phyloP scores from a whole-genome alignment of 2,888 invertebrate genomes.

The Chelonus formosanus region DNA sequence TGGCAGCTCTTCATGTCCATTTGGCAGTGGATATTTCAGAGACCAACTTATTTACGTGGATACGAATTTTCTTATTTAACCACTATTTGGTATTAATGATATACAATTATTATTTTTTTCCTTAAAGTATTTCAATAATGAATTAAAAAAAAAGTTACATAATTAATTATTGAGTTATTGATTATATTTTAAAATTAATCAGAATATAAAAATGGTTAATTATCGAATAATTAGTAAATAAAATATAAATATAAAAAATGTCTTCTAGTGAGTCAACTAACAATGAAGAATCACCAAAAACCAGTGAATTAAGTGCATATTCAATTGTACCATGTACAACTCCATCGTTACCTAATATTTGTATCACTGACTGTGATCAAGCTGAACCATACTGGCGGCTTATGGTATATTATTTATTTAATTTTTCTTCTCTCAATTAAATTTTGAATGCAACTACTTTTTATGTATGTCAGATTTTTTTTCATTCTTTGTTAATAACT shows the following conservation, averaged over 20 bases:
- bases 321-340: slow-evolving; percentile 11
- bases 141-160: too few species aligned
- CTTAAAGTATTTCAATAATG: too few species aligned
- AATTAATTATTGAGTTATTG: too few species aligned
- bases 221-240: too few species aligned
- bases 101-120: too few species aligned
- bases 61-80: slow-evolving; percentile 29
- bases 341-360: slow-evolving; percentile 50
- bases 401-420: slow-evolving; percentile 45
- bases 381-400: slow-evolving; percentile 58
- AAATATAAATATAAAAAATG: too few species aligned
- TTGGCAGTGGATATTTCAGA: slow-evolving; percentile 38
- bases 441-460: too few species aligned
- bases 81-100: slow-evolving; percentile 8
- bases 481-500: too few species aligned
- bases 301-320: slow-evolving; percentile 3
- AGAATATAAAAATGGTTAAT: too few species aligned
- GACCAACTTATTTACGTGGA: slow-evolving; percentile 21
- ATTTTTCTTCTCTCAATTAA: too few species aligned
- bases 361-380: slow-evolving; percentile 53
- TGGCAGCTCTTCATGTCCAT: slow-evolving; percentile 34
- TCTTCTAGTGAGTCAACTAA: not conserved
- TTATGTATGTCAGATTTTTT: too few species aligned
- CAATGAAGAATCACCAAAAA: not conserved
- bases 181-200: too few species aligned